Percentiles rank a stretch among this genome's conserved stretches.
phyloP scores from a whole-genome alignment of 2,888 invertebrate species.

The Andrena praecox region DNA sequence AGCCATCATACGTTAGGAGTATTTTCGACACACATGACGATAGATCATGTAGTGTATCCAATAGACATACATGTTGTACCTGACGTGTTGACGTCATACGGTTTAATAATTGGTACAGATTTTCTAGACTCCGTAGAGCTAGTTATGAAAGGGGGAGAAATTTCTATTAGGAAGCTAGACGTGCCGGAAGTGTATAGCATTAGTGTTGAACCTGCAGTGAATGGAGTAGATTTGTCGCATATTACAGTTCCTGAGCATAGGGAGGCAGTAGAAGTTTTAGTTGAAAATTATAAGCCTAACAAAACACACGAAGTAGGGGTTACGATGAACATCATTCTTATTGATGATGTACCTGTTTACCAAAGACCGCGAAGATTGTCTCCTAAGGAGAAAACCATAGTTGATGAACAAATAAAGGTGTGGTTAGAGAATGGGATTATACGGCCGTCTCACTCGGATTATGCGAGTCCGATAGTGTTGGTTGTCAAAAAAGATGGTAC shows the following conservation, averaged over 20 bases:
- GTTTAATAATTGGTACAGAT: conserved; percentile 57
- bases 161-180: conserved; percentile 37
- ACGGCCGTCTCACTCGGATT: conserved; percentile 76
- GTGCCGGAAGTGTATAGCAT: conserved; percentile 38
- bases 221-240: conserved; percentile 34
- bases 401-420: conserved; percentile 73
- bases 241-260: conserved; percentile 5
- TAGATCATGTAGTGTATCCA: conserved; percentile 45
- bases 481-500: conserved; percentile 12
- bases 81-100: conserved; percentile 23
- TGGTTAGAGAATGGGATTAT: conserved; percentile 78
- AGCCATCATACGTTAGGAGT: conserved; percentile 45
- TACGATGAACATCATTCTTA: conserved; percentile 74
- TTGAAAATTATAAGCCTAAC: conserved; percentile 66
- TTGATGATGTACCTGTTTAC: conserved; percentile 74
- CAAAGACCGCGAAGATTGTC: conserved; percentile 70
- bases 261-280: conserved; percentile 47
- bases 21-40: conserved; percentile 12
- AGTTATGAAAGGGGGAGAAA: conserved; percentile 14
- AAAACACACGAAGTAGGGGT: conserved; percentile 65
- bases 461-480: conserved; percentile 67
- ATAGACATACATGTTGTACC: conserved; percentile 57
- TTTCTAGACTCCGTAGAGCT: conserved; percentile 25
- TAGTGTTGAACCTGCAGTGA: not conserved
- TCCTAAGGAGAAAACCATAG: conserved; percentile 63